Conservation (phyloP, 2,113 vertebrate genomes). For the Tonatia bakeri region DNA sequence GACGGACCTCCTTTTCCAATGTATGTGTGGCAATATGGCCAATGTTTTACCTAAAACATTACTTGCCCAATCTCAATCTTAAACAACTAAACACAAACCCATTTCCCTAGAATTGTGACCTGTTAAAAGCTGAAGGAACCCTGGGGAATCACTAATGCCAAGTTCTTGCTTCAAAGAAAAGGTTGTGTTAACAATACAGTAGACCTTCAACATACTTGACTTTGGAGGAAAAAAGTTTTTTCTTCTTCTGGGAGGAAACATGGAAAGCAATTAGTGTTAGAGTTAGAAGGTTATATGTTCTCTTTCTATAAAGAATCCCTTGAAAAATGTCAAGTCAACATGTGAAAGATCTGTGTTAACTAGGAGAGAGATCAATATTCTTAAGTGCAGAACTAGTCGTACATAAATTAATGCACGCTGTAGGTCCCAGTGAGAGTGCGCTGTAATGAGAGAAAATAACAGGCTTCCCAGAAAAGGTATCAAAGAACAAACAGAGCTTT, state of each 20-base stretch:
- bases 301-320: not conserved
- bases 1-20: not conserved
- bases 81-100: not conserved
- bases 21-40: not conserved
- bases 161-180: not conserved
- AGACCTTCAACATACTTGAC: not conserved
- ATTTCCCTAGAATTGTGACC: not conserved
- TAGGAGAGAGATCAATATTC: not conserved
- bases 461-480: not conserved
- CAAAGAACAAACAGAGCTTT: not conserved
- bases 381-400: not conserved
- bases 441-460: not conserved
- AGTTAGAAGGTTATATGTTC: not conserved
- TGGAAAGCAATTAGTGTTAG: not conserved
- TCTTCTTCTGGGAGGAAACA: not conserved
- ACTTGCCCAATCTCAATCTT: not conserved
- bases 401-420: not conserved
- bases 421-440: not conserved
- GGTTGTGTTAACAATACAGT: not conserved
- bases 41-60: conserved; percentile 5
- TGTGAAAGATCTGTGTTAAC: not conserved
- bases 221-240: not conserved
- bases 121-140: not conserved
- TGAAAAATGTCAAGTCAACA: not conserved
- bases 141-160: not conserved